Base-by-base conservation (phyloP, 2,797 vertebrate species). In the Xyrichtys novacula region DNA sequence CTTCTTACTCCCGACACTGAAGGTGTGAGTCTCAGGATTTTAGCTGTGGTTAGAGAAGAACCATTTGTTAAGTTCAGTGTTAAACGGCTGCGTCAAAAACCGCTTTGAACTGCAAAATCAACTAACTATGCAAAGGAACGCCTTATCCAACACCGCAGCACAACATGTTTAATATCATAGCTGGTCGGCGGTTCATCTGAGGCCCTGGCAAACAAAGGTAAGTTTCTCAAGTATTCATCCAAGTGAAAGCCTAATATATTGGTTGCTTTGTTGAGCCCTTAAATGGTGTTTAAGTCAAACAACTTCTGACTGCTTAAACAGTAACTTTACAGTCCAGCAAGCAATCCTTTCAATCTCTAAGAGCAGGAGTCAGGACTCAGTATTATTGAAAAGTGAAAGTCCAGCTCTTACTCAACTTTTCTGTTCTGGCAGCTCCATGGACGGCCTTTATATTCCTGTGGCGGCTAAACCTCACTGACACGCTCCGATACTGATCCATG, bases 401-500 rank as follows among this genome's bases (percentile, higher is more conserved):
- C 34, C 39, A 38, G 20, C 52, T 67, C 40, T 55, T 15, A 46
- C 40, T 59, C 9, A 20, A 9, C 11, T 44, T 48, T 55, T 65
- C 14, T 40, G 29, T 44, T 67, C 52, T 68, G 71, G 49, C 39
- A 58, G 26, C 31, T 65, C 39, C 42, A 29, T 16, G 29, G 29
- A 17, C 31, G 53, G 20, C 67, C 63, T 82, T 74, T 20, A 74
- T 83, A 31, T 67, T 46, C 49, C 46, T 42, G 54, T 67, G 14
- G 49, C 43, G 32, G 42, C 19, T 7, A 20, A 42, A 11, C 29
- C 42, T 59, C 8, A n/a, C 50, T 74, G 15, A 49, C 36, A 28
- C 11, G 0, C 3, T 55, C 50, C 19, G 15, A 52, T 23, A 38
- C 4, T 22, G 31, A 63, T 31, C 36, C 49, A 52, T 43, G 20